Conservation (phyloP, 2,888 invertebrate genomes). For the Zygogramma bicolorata region DNA sequence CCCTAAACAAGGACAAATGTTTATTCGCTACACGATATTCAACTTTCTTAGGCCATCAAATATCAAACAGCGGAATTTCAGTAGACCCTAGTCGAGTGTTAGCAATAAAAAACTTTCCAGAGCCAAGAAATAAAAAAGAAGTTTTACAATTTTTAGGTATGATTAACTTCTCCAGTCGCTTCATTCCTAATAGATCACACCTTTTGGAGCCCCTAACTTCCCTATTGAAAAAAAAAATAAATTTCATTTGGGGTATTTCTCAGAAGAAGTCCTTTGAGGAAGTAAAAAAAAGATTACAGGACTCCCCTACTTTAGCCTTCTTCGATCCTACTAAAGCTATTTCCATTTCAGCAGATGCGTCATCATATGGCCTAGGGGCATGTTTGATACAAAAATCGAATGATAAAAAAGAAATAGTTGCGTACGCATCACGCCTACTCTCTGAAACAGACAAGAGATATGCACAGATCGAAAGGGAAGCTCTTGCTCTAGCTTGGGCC, state of each 20-base stretch:
- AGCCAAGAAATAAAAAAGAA: slow-evolving; percentile 44
- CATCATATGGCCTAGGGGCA: slow-evolving; percentile 23
- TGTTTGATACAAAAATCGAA: slow-evolving; percentile 8
- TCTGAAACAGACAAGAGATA: slow-evolving; percentile 13
- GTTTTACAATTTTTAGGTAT: too few relatives aligned
- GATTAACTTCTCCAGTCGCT: slow-evolving; percentile 27
- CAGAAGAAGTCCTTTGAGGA: slow-evolving; percentile 22
- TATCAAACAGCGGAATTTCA: slow-evolving; percentile 44
- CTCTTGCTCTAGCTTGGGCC: too few relatives aligned
- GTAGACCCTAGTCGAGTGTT: slow-evolving; percentile 40
- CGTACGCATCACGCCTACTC: slow-evolving; percentile 29
- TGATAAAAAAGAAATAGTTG: slow-evolving; percentile 22
- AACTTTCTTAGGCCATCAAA: slow-evolving; percentile 51
- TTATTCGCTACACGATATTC: slow-evolving; percentile 40
- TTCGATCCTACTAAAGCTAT: slow-evolving; percentile 17
- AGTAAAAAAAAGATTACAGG: slow-evolving; percentile 21
- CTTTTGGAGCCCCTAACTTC: slow-evolving; percentile 12
- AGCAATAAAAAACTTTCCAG: slow-evolving; percentile 42
- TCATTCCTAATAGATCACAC: background rate
- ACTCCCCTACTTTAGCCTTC: slow-evolving; percentile 22
- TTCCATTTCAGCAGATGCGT: slow-evolving; percentile 22
- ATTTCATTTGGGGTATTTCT: slow-evolving; percentile 6
- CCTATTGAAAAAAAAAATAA: too few relatives aligned
- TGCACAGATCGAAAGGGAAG: too few relatives aligned
- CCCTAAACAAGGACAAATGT: slow-evolving; percentile 54